Base-by-base conservation (phyloP, 1,140 invertebrate species). In the Euwallacea fornicatus region DNA sequence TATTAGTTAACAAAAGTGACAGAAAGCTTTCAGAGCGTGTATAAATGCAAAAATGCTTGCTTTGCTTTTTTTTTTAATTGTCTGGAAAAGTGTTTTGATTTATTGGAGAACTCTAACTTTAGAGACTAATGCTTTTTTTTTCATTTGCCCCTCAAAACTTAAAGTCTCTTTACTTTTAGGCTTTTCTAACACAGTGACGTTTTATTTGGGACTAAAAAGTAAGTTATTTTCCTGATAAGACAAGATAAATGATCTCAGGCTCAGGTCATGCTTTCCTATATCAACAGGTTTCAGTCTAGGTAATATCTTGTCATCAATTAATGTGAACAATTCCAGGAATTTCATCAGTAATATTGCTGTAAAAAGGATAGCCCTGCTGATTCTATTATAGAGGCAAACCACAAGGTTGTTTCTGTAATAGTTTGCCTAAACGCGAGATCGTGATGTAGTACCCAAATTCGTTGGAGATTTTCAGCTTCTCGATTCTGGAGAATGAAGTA, bases 381-480 rank as follows among this genome's bases (percentile, higher is more conserved):
- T 58, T 67, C 65, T 2, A 43, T 67, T 67, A 67, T 56, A 64
- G 59, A 50, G 6, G 2, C 13, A 62, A 21, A 44, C 56, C 71
- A n/a, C n/a, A n/a, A n/a, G n/a, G n/a, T n/a, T n/a, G n/a, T n/a
- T n/a, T n/a, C n/a, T n/a, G n/a, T 67, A 73, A 71, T 64, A 74
- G 76, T 77, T 70, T 58, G 61, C 74, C 76, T 74, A 76, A 73
- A 72, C 72, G 72, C 78, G 65, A 54, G 62, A 72, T 60, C 60
- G 53, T 75, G 75, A 76, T 74, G 64, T 70, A 76, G 76, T 81
- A 80, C 80, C 78, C 80, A 80, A 81, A 80, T 81, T 81, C 80
- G 79, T 80, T 80, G 78, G 78, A 78, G 78, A 81, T 80, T 79
- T 81, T 79, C 78, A 78, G 77, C 77, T 78, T 78, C 73, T 78